A percentile compares a stretch with the other conserved stretches of the same genome.
phyloP scores from a whole-genome alignment of 2,888 invertebrate species.

The Spodoptera littoralis region DNA sequence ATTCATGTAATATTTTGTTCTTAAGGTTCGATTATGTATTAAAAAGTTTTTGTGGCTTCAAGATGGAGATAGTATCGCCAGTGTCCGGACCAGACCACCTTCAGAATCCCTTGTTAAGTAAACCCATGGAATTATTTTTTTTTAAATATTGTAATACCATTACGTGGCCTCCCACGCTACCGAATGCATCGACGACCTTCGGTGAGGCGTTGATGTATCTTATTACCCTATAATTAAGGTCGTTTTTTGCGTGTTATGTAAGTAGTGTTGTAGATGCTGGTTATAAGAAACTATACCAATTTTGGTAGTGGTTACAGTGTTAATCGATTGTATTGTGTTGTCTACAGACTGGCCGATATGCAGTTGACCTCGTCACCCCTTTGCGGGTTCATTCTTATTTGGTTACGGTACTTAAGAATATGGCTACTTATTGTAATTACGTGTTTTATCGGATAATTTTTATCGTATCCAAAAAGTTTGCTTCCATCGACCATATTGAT shows the following conservation, averaged over 20 bases:
- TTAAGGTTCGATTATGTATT: constrained; percentile 9
- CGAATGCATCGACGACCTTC: constrained; percentile 58
- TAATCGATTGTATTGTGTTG: constrained; percentile 77
- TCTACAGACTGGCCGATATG: constrained; percentile 64
- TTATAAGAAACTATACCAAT: constrained; percentile 71
- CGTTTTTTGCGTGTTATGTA: constrained; percentile 32
- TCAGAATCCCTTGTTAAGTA: constrained; percentile 57
- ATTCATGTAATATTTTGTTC: constrained; percentile 12
- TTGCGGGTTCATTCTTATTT: constrained; percentile 74
- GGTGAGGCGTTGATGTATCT: constrained; percentile 30
- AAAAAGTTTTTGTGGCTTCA: constrained; percentile 30
- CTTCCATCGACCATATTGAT: not conserved
- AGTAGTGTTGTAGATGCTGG: constrained; percentile 59
- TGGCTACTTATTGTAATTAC: constrained; percentile 28
- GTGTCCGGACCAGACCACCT: constrained; percentile 59
- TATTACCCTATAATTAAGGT: constrained; percentile 35
- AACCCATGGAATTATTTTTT: constrained; percentile 52
- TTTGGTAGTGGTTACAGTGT: constrained; percentile 77
- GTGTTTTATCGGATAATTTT: constrained; percentile 13
- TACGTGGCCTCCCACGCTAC: constrained; percentile 61
- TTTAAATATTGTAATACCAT: constrained; percentile 53
- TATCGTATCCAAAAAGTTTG: not conserved
- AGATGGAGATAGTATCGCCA: constrained; percentile 33
- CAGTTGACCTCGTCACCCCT: constrained; percentile 71
- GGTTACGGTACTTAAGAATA: constrained; percentile 66